Percentiles rank a stretch among this genome's conserved stretches.
Evolutionary conservation across 2,113 vertebrate genomes (phyloP).

Genomic region (Eulemur rufifrons): DNA sequence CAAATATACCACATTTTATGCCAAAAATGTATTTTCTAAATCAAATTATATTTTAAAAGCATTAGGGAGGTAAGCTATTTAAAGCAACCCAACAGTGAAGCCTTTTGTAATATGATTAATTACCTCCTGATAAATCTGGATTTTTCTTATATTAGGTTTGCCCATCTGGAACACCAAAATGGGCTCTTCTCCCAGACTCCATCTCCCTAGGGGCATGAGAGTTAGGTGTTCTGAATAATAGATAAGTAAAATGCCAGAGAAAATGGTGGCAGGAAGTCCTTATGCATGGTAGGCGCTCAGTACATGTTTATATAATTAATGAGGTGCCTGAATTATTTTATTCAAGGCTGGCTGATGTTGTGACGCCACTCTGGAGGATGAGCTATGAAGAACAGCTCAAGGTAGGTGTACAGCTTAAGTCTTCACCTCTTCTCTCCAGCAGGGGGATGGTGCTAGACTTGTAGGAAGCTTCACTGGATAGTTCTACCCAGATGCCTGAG

Average conservation of each 20-base stretch:
- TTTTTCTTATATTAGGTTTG: slow-evolving; percentile 64
- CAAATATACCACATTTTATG: slow-evolving; percentile 60
- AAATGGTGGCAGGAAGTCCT: neutral
- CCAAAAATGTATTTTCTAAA: slow-evolving; percentile 51
- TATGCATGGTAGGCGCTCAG: neutral
- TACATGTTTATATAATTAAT: neutral
- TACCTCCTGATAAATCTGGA: slow-evolving; percentile 61
- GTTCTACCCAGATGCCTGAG: neutral
- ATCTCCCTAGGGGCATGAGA: neutral
- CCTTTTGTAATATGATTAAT: slow-evolving; percentile 69
- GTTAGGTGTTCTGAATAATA: slow-evolving; percentile 12
- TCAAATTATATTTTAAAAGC: slow-evolving; percentile 67
- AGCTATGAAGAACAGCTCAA: slow-evolving; percentile 89
- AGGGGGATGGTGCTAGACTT: neutral
- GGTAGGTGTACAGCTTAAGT: slow-evolving; percentile 63
- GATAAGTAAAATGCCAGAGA: neutral
- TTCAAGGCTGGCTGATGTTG: slow-evolving; percentile 83
- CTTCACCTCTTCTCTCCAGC: neutral
- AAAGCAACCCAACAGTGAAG: slow-evolving; percentile 53
- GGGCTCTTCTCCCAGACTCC: slow-evolving; percentile 50
- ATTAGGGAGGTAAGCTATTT: slow-evolving; percentile 52
- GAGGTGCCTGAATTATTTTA: neutral
- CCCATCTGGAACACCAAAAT: slow-evolving; percentile 53
- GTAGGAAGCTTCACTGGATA: neutral
- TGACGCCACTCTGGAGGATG: slow-evolving; percentile 90